A percentile compares a stretch with the other conserved stretches of the same genome.
These are phyloP conservation scores for Ptilonorhynchus violaceus DNA, from an alignment of 2,113 vertebrate genomes.

Conservation along the genomic window DNA sequence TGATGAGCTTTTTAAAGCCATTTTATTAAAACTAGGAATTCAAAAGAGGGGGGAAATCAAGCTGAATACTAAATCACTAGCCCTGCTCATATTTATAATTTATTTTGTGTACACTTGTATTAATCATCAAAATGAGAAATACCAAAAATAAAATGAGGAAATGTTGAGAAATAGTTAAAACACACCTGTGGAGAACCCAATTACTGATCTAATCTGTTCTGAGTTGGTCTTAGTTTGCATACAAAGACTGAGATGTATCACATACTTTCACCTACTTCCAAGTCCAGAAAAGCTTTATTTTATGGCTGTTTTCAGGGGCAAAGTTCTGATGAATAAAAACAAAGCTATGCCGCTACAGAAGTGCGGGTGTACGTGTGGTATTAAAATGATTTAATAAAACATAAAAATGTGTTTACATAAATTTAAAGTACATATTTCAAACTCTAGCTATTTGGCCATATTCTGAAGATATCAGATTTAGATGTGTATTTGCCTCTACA, in stretches of 20 bases:
- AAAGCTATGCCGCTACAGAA: not conserved
- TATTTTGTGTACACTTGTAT: not conserved
- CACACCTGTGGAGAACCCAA: not conserved
- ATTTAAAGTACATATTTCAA: not conserved
- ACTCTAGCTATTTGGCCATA: not conserved
- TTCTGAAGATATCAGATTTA: not conserved
- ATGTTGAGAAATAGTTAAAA: not conserved
- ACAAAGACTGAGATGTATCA: not conserved
- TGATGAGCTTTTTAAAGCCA: fast-evolving
- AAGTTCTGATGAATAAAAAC: not conserved
- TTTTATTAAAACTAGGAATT: not conserved
- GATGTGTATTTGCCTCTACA: not conserved
- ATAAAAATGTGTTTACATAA: not conserved
- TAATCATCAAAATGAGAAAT: not conserved
- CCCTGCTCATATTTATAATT: not conserved
- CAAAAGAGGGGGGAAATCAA: not conserved
- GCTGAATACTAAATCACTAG: not conserved
- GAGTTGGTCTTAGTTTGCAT: not conserved
- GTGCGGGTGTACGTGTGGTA: not conserved
- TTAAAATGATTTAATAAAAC: not conserved
- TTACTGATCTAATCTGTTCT: not conserved
- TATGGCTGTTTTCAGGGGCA: not conserved
- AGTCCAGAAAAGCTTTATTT: not conserved
- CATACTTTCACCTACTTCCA: not conserved
- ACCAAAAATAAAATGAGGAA: not conserved